Conservation (phyloP, 1,140 invertebrate genomes). For the Thaumatotibia leucotreta region DNA sequence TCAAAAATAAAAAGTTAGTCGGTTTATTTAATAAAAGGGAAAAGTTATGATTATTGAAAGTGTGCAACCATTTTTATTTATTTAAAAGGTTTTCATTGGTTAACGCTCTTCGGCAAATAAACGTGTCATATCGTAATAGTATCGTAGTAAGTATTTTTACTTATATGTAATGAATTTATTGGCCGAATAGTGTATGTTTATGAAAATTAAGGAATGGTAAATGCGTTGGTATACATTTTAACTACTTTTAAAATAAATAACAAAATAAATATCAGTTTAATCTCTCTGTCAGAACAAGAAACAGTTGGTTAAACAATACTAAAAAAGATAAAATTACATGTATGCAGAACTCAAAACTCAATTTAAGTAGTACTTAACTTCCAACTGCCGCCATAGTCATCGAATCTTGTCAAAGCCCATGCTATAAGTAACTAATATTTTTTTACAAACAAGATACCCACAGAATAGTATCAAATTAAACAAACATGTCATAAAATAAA, state of each 20-base stretch:
- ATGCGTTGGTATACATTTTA: background rate
- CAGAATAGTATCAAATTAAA: too few species aligned
- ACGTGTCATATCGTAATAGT: too few species aligned
- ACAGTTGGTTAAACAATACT: background rate
- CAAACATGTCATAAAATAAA: too few species aligned
- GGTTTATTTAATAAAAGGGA: slow-evolving; percentile 22
- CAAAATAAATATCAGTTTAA: background rate
- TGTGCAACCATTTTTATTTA: slow-evolving; percentile 13
- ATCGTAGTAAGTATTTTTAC: too few species aligned
- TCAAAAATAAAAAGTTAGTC: slow-evolving; percentile 40
- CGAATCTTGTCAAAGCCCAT: too few species aligned
- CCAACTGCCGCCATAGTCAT: background rate
- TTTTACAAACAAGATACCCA: too few species aligned
- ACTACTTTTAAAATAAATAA: background rate
- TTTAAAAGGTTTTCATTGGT: background rate
- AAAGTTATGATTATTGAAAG: slow-evolving; percentile 14
- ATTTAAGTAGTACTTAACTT: background rate
- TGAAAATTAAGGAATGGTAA: background rate
- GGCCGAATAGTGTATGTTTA: background rate
- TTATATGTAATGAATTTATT: background rate
- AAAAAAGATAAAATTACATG: background rate
- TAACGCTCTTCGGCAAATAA: slow-evolving; percentile 3
- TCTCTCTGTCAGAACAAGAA: background rate
- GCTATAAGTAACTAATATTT: too few species aligned
- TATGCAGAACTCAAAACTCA: background rate